Evolutionary conservation across 1,140 invertebrate species (phyloP).

Genomic region (Drosophila tani): DNA sequence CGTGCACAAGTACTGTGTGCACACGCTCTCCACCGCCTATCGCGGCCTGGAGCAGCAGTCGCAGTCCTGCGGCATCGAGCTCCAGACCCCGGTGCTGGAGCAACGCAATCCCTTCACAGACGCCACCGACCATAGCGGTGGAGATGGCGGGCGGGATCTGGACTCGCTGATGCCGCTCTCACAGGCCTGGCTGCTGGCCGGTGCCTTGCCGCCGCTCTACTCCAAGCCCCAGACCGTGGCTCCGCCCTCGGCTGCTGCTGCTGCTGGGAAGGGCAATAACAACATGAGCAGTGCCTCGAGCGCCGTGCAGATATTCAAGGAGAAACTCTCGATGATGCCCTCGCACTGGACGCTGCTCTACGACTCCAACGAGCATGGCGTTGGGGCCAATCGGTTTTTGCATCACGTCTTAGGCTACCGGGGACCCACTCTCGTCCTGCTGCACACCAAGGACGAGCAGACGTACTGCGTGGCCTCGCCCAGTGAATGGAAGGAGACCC

Average conservation of each 20-base stretch:
- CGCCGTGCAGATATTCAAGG: conserved; percentile 87
- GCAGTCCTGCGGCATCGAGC: conserved; percentile 87
- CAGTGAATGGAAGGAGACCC: conserved; percentile 94
- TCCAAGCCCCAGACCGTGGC: conserved; percentile 86
- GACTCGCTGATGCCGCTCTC: conserved; percentile 88
- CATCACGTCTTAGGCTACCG: conserved; percentile 94
- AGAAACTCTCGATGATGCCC: conserved; percentile 88
- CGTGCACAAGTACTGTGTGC: conserved; percentile 91
- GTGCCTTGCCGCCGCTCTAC: conserved; percentile 90
- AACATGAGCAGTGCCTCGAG: conserved; percentile 70
- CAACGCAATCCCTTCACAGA: conserved; percentile 85
- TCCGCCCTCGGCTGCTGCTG: conserved; percentile 48
- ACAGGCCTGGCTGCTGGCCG: conserved; percentile 92
- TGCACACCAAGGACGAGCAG: conserved; percentile 89
- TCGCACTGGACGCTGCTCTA: conserved; percentile 95
- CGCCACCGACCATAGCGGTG: conserved; percentile 57
- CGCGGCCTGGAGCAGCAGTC: conserved; percentile 87
- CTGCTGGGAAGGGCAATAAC: conserved; percentile 42
- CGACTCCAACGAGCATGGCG: conserved; percentile 92
- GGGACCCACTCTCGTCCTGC: conserved; percentile 92
- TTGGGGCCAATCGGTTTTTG: conserved; percentile 94
- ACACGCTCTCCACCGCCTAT: conserved; percentile 91
- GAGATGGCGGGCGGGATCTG: background rate
- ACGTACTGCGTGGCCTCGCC: conserved; percentile 92
- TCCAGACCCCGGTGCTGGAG: conserved; percentile 91